These are phyloP conservation scores for Manacus vitellinus DNA, from an alignment of 2,113 vertebrate species.

Conservation along the genomic window DNA sequence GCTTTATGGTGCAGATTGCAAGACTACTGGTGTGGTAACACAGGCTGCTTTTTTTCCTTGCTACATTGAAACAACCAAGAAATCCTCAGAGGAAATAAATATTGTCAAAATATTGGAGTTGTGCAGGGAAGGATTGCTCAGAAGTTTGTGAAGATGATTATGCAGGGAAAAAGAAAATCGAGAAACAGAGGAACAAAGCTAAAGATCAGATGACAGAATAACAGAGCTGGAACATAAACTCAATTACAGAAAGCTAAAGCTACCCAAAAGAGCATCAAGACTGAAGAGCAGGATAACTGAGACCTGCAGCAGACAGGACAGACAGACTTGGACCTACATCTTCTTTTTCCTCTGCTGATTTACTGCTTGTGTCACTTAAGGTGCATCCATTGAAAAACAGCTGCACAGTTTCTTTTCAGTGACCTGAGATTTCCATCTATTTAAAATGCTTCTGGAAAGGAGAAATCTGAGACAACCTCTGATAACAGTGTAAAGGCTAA, in stretches of 20 bases:
- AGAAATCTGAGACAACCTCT: not conserved
- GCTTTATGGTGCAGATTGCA: not conserved
- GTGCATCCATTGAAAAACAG: not conserved
- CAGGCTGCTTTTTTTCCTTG: not conserved
- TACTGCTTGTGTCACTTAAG: not conserved
- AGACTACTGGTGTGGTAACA: not conserved
- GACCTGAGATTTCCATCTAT: not conserved
- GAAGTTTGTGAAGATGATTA: not conserved
- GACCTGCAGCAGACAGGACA: not conserved
- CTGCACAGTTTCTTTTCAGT: not conserved
- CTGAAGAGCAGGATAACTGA: not conserved
- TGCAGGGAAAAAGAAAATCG: not conserved
- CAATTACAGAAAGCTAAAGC: not conserved
- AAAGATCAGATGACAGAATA: not conserved
- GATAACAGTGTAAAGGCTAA: not conserved
- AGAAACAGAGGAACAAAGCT: not conserved
- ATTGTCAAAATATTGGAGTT: slow-evolving; percentile 32
- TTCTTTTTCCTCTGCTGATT: not conserved
- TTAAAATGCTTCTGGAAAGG: not conserved
- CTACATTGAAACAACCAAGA: not conserved
- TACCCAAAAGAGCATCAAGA: not conserved
- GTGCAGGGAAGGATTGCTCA: not conserved
- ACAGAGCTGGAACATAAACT: not conserved
- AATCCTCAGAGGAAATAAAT: slow-evolving; percentile 14
- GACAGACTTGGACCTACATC: not conserved